A percentile compares a stretch with the other conserved stretches of the same genome.
Evolutionary conservation across 1,140 invertebrate genomes (phyloP).

Genomic region (Linepithema humile): DNA sequence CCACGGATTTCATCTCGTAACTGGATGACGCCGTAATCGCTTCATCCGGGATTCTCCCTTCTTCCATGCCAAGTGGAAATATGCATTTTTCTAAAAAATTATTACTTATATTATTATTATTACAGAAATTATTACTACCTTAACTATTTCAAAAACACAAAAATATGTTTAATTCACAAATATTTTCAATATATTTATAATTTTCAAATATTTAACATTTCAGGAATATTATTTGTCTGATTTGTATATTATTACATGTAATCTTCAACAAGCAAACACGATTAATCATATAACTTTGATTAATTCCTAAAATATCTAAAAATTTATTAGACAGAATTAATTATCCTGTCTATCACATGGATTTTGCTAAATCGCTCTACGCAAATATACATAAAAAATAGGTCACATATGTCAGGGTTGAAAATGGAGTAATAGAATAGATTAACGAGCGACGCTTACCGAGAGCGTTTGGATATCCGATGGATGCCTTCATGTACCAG

Average conservation of each 20-base stretch:
- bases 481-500: slow-evolving; percentile 75
- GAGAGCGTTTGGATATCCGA: slow-evolving; percentile 79
- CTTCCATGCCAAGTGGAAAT: slow-evolving; percentile 95
- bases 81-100: slow-evolving; percentile 86
- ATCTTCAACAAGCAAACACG: background rate
- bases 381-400: background rate
- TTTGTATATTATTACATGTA: background rate
- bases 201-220: background rate
- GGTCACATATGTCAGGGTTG: background rate
- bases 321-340: background rate
- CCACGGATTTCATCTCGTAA: slow-evolving; percentile 95
- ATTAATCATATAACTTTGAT: background rate
- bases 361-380: background rate
- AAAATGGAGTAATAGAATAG: background rate
- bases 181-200: background rate
- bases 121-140: too few species aligned
- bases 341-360: background rate
- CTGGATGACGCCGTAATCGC: slow-evolving; percentile 95
- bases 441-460: slow-evolving; percentile 72
- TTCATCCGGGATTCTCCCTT: slow-evolving; percentile 93
- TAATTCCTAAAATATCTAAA: background rate
- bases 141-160: background rate
- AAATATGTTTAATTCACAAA: background rate
- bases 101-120: too few species aligned
- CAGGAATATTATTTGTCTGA: too few species aligned